Evolutionary conservation across 1,140 invertebrate species (phyloP).

Genomic region (Phenacoccus solenopsis): DNA sequence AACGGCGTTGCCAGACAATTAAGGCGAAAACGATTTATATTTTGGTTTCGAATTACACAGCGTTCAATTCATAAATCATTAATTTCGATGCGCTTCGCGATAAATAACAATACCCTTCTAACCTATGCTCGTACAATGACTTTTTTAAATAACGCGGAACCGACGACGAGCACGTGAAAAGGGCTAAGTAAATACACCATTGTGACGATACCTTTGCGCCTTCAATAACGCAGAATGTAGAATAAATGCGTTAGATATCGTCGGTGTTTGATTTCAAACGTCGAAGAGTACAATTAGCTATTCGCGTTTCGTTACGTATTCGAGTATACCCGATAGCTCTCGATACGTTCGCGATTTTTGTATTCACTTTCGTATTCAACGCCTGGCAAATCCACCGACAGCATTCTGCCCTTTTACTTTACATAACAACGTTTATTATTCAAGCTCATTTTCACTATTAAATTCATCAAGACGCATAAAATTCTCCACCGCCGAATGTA

Average conservation of each 20-base stretch:
- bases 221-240: too few species aligned
- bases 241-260: too few species aligned
- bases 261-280: too few species aligned
- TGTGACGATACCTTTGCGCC: too few species aligned
- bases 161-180: too few species aligned
- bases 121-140: too few species aligned
- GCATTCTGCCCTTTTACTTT: background rate
- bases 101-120: background rate
- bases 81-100: background rate
- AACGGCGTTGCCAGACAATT: background rate
- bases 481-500: slow-evolving; percentile 7
- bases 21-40: slow-evolving; percentile 10
- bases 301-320: too few species aligned
- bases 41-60: slow-evolving; percentile 8
- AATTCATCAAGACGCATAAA: slow-evolving; percentile 12
- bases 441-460: slow-evolving; percentile 10
- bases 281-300: too few species aligned
- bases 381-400: background rate
- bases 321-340: too few species aligned
- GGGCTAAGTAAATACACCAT: too few species aligned
- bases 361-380: background rate
- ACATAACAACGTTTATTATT: slow-evolving; percentile 11
- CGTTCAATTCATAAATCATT: background rate
- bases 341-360: background rate
- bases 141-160: too few species aligned